Evolutionary conservation across 2,888 invertebrate genomes (phyloP).

Genomic region (Cephonodes hylas): DNA sequence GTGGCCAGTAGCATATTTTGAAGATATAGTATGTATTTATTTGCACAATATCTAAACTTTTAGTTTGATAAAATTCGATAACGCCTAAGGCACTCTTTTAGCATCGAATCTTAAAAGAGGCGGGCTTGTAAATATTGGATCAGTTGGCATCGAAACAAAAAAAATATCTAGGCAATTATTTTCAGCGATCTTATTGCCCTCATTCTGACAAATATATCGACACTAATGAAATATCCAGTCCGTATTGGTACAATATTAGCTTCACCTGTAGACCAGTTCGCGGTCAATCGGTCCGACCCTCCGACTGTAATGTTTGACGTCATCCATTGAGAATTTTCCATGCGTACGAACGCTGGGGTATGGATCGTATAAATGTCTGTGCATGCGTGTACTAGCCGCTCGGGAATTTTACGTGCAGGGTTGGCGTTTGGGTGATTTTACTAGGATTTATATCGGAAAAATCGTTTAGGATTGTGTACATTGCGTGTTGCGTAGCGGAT

Average conservation of each 20-base stretch:
- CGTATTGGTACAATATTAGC: background rate
- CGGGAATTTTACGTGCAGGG: background rate
- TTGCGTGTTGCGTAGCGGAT: too few species aligned
- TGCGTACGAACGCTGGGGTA: background rate
- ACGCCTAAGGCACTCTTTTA: too few species aligned
- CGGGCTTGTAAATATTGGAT: too few species aligned
- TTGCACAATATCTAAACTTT: too few species aligned
- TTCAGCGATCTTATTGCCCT: too few species aligned
- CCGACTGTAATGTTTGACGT: conserved; percentile 8
- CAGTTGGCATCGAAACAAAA: too few species aligned
- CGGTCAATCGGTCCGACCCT: conserved; percentile 3
- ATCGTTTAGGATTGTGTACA: background rate
- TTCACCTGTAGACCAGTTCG: background rate
- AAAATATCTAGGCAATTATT: too few species aligned
- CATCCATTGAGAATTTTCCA: conserved; percentile 17
- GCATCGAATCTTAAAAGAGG: too few species aligned
- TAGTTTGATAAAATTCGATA: too few species aligned
- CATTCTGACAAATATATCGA: background rate
- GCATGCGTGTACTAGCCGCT: background rate
- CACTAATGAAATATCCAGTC: background rate
- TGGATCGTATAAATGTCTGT: conserved; percentile 6
- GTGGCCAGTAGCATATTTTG: too few species aligned
- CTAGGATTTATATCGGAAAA: background rate
- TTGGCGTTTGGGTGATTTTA: background rate
- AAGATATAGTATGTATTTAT: too few species aligned